Evolutionary conservation across 2,888 invertebrate species (phyloP).

Genomic region (Octodonta nipae): DNA sequence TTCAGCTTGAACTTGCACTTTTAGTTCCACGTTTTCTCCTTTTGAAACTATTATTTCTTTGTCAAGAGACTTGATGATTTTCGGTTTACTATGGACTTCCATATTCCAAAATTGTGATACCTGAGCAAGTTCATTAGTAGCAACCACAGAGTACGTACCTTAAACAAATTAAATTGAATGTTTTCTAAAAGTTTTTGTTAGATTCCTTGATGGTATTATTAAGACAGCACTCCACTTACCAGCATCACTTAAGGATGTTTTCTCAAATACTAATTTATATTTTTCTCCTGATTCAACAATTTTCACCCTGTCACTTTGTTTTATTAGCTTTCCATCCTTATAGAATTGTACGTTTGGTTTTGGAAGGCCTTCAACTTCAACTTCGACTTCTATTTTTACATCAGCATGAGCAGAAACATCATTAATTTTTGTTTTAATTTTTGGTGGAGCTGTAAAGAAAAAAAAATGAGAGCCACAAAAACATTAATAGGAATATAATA

Average conservation of each 20-base stretch:
- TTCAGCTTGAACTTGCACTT: conserved; percentile 65
- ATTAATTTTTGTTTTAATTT: conserved; percentile 65
- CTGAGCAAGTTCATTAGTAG: conserved; percentile 76
- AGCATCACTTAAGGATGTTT: conserved; percentile 61
- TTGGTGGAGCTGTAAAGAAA: conserved; percentile 63
- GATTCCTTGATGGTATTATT: too few relatives aligned
- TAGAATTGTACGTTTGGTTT: conserved; percentile 71
- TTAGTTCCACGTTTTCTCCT: conserved; percentile 61
- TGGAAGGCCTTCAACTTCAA: conserved; percentile 74
- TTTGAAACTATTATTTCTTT: conserved; percentile 55
- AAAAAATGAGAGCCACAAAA: too few relatives aligned
- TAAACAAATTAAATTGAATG: too few relatives aligned
- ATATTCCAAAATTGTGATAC: conserved; percentile 84
- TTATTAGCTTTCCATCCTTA: conserved; percentile 73
- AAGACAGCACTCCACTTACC: conserved; percentile 38
- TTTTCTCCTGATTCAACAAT: conserved; percentile 59
- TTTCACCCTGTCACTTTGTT: conserved; percentile 55
- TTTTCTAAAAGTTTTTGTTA: too few relatives aligned
- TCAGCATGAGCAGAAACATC: conserved; percentile 61
- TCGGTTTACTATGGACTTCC: conserved; percentile 68
- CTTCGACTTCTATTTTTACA: conserved; percentile 60
- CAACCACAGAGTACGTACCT: conserved; percentile 73
- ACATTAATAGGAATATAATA: too few relatives aligned
- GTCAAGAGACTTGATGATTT: conserved; percentile 56
- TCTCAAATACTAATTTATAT: conserved; percentile 56